These are phyloP conservation scores for Gonocerus acuteangulatus DNA, from an alignment of 2,888 invertebrate genomes.

Conservation along the genomic window DNA sequence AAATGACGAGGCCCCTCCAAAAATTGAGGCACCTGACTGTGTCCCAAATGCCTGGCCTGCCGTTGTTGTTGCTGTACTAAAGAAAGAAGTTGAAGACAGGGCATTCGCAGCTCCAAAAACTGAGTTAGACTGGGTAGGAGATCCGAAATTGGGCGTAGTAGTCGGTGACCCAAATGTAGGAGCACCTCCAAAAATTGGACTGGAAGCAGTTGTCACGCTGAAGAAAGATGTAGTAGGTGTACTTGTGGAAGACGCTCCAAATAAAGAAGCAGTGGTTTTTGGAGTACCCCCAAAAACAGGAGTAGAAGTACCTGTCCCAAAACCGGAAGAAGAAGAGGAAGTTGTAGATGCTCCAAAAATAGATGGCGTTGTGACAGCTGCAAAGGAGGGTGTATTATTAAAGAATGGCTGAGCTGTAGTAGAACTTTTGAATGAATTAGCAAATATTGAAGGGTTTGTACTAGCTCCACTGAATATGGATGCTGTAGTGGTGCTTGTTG, in stretches of 20 bases:
- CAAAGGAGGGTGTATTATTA: background rate
- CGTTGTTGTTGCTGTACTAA: conserved; percentile 32
- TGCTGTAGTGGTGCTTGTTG: background rate
- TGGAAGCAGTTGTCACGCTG: conserved; percentile 24
- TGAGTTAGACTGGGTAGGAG: background rate
- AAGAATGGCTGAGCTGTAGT: conserved; percentile 27
- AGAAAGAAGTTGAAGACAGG: conserved; percentile 30
- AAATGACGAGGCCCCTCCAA: conserved; percentile 26
- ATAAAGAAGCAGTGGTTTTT: conserved; percentile 4
- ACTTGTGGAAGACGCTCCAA: conserved; percentile 19
- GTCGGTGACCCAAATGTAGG: conserved; percentile 13
- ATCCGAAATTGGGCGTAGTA: conserved; percentile 22
- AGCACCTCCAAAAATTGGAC: conserved; percentile 10
- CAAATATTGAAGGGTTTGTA: background rate
- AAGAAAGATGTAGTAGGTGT: conserved; percentile 21
- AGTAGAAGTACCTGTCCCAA: conserved; percentile 2
- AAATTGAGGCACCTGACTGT: conserved; percentile 24
- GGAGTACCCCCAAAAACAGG: conserved; percentile 21
- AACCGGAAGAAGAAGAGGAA: conserved; percentile 2
- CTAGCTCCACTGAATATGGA: conserved; percentile 32
- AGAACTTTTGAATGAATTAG: background rate
- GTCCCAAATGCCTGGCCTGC: conserved; percentile 22
- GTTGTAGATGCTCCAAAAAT: conserved; percentile 7
- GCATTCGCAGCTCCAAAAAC: conserved; percentile 30
- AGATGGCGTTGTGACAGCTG: background rate